These are phyloP conservation scores for Amphibalanus amphitrite DNA, from an alignment of 1,140 invertebrate species.

Conservation along the genomic window DNA sequence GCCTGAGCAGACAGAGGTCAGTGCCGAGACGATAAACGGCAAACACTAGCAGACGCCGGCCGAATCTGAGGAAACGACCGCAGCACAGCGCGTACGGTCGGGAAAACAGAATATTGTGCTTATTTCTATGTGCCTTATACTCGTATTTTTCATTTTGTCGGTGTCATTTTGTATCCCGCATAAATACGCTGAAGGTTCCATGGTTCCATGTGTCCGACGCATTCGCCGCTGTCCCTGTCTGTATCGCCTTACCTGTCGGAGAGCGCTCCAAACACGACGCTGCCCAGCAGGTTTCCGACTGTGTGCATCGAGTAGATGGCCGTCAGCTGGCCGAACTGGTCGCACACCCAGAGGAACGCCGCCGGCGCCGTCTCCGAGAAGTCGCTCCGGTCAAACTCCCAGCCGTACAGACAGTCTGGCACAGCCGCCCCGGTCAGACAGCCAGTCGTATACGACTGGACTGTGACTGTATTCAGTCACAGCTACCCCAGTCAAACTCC, in stretches of 20 bases:
- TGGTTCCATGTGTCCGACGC: too few species aligned
- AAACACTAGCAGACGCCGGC: constrained; percentile 8
- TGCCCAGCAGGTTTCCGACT: constrained; percentile 12
- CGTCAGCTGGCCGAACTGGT: background rate
- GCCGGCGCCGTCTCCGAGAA: background rate
- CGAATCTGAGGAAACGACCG: constrained; percentile 8
- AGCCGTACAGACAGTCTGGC: background rate
- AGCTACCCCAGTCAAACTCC: too few species aligned
- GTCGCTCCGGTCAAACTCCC: constrained; percentile 3
- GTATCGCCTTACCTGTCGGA: constrained; percentile 11
- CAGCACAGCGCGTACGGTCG: background rate
- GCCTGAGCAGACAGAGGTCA: constrained; percentile 11
- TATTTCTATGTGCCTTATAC: too few species aligned
- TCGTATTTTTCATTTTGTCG: too few species aligned
- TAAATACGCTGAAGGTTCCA: too few species aligned
- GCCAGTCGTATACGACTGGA: too few species aligned
- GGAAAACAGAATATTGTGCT: too few species aligned
- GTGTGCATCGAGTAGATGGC: background rate
- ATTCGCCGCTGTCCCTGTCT: too few species aligned
- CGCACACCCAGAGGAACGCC: constrained; percentile 3
- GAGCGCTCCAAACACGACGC: constrained; percentile 11
- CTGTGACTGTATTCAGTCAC: too few species aligned
- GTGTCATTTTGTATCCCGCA: too few species aligned
- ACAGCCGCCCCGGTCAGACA: constrained; percentile 4
- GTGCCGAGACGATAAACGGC: constrained; percentile 4